A percentile compares a stretch with the other conserved stretches of the same genome.
phyloP scores from a whole-genome alignment of 2,888 invertebrate species.

The Lepidochitona cinerea region DNA sequence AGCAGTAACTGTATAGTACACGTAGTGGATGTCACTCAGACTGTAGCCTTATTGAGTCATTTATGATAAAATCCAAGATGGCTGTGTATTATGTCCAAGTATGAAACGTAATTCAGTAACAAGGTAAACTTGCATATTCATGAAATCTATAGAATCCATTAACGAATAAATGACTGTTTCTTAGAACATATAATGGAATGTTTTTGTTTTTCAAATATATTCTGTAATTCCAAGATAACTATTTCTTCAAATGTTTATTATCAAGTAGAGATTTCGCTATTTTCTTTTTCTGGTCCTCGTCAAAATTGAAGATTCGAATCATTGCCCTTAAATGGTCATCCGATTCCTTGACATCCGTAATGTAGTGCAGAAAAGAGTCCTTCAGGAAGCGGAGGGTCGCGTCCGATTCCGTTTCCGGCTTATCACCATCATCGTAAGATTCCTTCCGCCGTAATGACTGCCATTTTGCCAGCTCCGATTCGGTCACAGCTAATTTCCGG shows the following conservation, averaged over 20 bases:
- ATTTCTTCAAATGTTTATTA: constrained; percentile 20
- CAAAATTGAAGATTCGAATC: constrained; percentile 60
- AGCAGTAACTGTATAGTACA: no score
- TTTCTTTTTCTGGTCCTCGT: constrained; percentile 54
- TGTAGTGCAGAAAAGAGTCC: constrained; percentile 63
- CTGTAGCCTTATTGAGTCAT: no score
- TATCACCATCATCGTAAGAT: constrained; percentile 52
- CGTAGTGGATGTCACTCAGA: no score
- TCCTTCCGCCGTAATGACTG: constrained; percentile 56
- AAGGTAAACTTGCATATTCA: no score
- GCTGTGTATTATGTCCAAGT: no score
- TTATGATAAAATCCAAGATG: no score
- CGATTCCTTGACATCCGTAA: constrained; percentile 48
- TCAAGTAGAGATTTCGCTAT: constrained; percentile 41
- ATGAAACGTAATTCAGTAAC: no score
- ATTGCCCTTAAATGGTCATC: constrained; percentile 61
- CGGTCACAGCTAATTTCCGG: constrained; percentile 56
- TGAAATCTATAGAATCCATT: no score
- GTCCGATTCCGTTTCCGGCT: constrained; percentile 59
- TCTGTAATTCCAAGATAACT: no score
- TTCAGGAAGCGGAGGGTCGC: constrained; percentile 58
- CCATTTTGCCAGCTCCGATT: constrained; percentile 64
- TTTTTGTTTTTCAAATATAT: no score
- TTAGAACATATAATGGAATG: no score
- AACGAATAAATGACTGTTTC: no score